Evolutionary conservation across 2,113 vertebrate species (phyloP), one percentile per base, ranked within the genome.

Genomic region (Sebastes schlegelii): DNA sequence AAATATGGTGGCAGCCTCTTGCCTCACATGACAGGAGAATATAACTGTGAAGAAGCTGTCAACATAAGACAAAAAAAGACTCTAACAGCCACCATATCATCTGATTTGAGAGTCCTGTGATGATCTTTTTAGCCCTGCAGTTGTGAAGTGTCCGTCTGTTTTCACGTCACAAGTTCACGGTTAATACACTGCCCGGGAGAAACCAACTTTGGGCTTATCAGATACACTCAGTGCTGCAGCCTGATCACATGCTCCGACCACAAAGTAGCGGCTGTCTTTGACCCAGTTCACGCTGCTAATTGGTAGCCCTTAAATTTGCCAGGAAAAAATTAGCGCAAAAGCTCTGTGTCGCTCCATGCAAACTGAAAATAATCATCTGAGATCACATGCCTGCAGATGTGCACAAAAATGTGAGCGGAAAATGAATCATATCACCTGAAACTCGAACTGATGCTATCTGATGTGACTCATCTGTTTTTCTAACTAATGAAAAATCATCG

Each of bases 21-120:
- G 45, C 49, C 75, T 92, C 80, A 84, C 79, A 80, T 84, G 77
- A 73, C 58, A 1, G 17, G 34, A 60, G 66, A 64, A 48, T 52
- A 61, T 42, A 65, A 79, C 65, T 48, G 75, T 62, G 68, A 51
- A 83, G 60, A 70, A 40, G 68, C 43, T 65, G 79, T 88, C 75
- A 82, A 48, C 34, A 67, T 10, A 13, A 62, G 11, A 61, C 52
- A 82, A 78, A 85, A 69, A 74, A 69, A 74, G 42, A 82, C 74
- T 65, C 57, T n/a, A 79, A 71, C 64, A 82, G 54, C 55, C 42
- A 78, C 69, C 45, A 10, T 77, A 80, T 91, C 83, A 92, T 93
- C 82, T 91, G 85, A 91, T 92, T 80, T 74, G 60, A 49, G 72
- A 80, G 86, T 91, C 90, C 83, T 92, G 92, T 94, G 95, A 94